Evolutionary conservation across 2,888 invertebrate species (phyloP).

Genomic region (Tolmerus cingulatus): DNA sequence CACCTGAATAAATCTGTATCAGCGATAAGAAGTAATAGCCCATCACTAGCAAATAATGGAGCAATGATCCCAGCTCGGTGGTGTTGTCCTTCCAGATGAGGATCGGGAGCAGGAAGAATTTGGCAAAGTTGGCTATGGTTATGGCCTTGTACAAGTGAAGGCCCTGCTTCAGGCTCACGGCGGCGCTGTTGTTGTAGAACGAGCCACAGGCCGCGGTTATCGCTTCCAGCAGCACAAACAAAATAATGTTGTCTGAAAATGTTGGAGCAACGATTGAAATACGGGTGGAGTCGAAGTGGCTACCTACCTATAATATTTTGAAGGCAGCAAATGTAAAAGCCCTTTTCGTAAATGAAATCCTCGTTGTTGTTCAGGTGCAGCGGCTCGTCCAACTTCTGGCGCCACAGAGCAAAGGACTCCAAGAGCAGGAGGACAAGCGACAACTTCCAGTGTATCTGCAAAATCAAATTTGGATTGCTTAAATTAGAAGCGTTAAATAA

Average conservation of each 20-base stretch:
- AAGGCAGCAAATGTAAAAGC: constrained; percentile 68
- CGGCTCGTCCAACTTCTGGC: constrained; percentile 56
- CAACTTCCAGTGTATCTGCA: constrained; percentile 79
- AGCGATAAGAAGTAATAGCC: constrained; percentile 72
- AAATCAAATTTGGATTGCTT: not conserved
- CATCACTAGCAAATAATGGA: constrained; percentile 70
- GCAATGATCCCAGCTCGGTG: constrained; percentile 58
- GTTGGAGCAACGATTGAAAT: not conserved
- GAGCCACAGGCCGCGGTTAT: not conserved
- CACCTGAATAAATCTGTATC: constrained; percentile 72
- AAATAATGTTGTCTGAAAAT: constrained; percentile 45
- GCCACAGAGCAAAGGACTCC: constrained; percentile 82
- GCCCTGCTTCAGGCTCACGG: not conserved
- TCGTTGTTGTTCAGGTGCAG: constrained; percentile 57
- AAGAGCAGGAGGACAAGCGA: constrained; percentile 78
- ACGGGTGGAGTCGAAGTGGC: not conserved
- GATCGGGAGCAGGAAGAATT: constrained; percentile 69
- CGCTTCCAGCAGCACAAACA: constrained; percentile 45
- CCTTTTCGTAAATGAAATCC: constrained; percentile 68
- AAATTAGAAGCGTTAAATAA: constrained; percentile 48
- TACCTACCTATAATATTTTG: constrained; percentile 64
- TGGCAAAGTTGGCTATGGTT: constrained; percentile 69
- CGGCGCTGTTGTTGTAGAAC: not conserved
- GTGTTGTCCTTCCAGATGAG: constrained; percentile 69
- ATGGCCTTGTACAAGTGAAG: constrained; percentile 67